Conservation (phyloP, 30 jellyfish, hydroid and myxozoan species). For the Catostylus mosaicus region DNA sequence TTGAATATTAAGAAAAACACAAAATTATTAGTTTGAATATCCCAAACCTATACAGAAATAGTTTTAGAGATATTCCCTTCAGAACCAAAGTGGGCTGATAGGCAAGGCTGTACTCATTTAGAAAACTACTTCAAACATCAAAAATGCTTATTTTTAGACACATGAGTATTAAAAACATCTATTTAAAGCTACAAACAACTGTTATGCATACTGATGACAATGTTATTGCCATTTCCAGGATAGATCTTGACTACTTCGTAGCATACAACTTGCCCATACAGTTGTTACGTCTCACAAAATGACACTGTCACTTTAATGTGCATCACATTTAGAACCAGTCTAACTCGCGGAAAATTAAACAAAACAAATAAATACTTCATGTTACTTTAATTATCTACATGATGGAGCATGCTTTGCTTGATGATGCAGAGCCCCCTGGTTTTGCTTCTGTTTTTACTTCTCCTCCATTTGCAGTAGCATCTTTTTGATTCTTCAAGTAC, state of each 20-base stretch:
- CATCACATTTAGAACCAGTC: neutral
- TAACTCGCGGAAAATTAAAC: neutral
- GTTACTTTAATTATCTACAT: slow-evolving; percentile 44
- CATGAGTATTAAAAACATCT: too few species aligned
- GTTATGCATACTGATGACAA: too few species aligned
- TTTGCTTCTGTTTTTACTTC: slow-evolving; percentile 80
- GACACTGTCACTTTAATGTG: neutral
- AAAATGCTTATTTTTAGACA: too few species aligned
- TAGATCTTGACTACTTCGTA: neutral
- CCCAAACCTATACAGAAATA: too few species aligned
- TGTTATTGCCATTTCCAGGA: too few species aligned
- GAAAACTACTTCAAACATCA: too few species aligned
- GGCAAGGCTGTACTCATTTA: too few species aligned
- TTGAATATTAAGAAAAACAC: too few species aligned
- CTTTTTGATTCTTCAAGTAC: slow-evolving; percentile 90
- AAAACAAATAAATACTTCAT: slow-evolving; percentile 22
- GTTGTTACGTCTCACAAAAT: neutral
- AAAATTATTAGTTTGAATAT: too few species aligned
- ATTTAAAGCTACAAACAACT: too few species aligned
- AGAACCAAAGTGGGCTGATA: too few species aligned
- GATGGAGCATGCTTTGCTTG: slow-evolving; percentile 92
- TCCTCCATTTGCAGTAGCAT: slow-evolving; percentile 86
- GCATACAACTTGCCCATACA: neutral
- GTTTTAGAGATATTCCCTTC: too few species aligned
- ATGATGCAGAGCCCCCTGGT: slow-evolving; percentile 62